Evolutionary conservation across 2,797 vertebrate genomes (phyloP).

Genomic region (Melopsittacus undulatus): DNA sequence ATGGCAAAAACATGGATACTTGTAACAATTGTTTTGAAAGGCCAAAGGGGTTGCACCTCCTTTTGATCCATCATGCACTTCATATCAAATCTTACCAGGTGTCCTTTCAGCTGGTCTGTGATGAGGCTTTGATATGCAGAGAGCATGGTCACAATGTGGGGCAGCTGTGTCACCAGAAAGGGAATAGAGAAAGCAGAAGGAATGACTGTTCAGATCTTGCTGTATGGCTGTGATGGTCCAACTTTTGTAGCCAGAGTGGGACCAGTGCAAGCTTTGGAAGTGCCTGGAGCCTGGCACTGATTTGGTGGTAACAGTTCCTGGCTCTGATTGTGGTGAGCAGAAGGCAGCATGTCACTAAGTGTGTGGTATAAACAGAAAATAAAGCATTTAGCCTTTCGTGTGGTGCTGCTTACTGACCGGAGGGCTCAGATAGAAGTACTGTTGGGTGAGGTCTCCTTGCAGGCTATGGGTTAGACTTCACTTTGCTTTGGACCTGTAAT

Average conservation of each 20-base stretch:
- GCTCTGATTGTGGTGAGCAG: background rate
- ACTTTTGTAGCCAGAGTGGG: background rate
- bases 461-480: background rate
- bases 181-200: background rate
- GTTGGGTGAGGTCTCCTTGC: background rate
- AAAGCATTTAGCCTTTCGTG: background rate
- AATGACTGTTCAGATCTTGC: background rate
- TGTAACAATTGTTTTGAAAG: background rate
- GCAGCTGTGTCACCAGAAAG: background rate
- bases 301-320: background rate
- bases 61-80: background rate
- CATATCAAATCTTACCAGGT: background rate
- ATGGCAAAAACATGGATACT: background rate
- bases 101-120: background rate
- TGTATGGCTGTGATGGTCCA: background rate
- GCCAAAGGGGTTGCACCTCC: background rate
- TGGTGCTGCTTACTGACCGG: background rate
- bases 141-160: background rate
- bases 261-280: background rate
- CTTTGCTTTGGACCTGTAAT: background rate
- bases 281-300: background rate
- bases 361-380: background rate
- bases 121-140: background rate
- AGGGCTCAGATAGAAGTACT: background rate
- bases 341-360: fast-evolving